Percentiles rank a stretch among this genome's conserved stretches.
phyloP scores from a whole-genome alignment of 2,888 invertebrate species.

The Machimus rusticus region DNA sequence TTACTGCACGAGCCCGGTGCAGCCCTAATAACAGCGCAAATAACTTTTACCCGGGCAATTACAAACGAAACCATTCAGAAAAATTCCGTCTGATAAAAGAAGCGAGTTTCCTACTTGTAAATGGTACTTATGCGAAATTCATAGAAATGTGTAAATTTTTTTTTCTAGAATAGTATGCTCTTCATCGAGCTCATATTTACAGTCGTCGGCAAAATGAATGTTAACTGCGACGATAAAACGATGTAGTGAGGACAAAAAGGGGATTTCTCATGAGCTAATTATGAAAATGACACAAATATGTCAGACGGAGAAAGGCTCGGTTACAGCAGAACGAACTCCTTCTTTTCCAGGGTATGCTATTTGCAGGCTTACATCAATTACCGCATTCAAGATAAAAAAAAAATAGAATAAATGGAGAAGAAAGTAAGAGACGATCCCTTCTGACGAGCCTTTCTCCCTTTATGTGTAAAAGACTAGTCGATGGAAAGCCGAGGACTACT shows the following conservation, averaged over 20 bases:
- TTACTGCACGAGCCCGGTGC: background rate
- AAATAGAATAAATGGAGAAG: background rate
- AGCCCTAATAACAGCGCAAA: background rate
- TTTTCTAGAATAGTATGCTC: background rate
- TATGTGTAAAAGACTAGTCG: background rate
- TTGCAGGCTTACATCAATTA: background rate
- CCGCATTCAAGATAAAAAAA: background rate
- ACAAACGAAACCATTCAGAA: background rate
- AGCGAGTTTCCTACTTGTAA: background rate
- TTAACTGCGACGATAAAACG: background rate
- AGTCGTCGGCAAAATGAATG: background rate
- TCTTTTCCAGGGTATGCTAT: background rate
- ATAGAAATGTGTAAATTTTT: background rate
- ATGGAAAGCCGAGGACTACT: background rate
- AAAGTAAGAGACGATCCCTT: background rate
- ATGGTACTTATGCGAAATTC: background rate
- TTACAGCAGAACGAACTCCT: background rate
- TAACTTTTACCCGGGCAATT: background rate
- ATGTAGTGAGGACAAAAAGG: background rate
- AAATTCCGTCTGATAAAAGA: background rate
- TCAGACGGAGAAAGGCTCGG: background rate
- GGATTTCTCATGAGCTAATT: background rate
- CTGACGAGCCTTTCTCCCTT: background rate
- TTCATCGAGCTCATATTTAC: background rate
- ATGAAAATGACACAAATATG: background rate